Evolutionary conservation across 2,888 invertebrate species (phyloP), one percentile per base, ranked within the genome.

Genomic region (Lysandra coridon): DNA sequence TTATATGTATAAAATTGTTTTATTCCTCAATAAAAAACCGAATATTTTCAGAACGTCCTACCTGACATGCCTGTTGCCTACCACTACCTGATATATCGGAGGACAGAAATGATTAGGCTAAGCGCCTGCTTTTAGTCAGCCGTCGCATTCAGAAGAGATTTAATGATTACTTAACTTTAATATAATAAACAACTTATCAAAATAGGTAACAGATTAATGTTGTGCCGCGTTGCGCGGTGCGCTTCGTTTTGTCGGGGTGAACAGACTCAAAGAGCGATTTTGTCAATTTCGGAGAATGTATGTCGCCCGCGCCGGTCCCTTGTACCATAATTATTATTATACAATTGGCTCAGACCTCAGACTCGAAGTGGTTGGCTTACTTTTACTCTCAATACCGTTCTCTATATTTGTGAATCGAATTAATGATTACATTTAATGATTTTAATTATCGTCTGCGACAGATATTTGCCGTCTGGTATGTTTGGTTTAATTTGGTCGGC

Each of bases 351-450:
- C 69, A 69, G 14, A 4, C 14, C 69, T 69, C 69, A 69, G 33
- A 14, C 69, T 5, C 69, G 69, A 69, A 69, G 69, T 33, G 23
- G 69, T 69, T 14, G 69, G 69, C 33, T 69, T 69, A 69, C 69
- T 69, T 69, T 69, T 69, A 69, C 69, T 69, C 69, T 69, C 49
- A 75, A 44, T 75, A 75, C 44, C 75, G 75, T 49, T 49, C 75
- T 75, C 75, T 75, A 75, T 44, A 75, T 69, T 69, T 69, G 69
- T 69, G 14, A 75, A 75, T 75, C 44, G 49, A 40, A 49, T 44
- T 75, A 75, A 75, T 75, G 75, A 75, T 44, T 75, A 75, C 23
- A 44, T 75, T 75, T 49, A 49, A 75, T 49, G 75, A 40, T 44
- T 40, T 75, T 40, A 75, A 75, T 40, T 49, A 75, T 49, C 23